These are phyloP conservation scores for Falco peregrinus DNA, from an alignment of 2,797 vertebrate species.

Conservation along the genomic window DNA sequence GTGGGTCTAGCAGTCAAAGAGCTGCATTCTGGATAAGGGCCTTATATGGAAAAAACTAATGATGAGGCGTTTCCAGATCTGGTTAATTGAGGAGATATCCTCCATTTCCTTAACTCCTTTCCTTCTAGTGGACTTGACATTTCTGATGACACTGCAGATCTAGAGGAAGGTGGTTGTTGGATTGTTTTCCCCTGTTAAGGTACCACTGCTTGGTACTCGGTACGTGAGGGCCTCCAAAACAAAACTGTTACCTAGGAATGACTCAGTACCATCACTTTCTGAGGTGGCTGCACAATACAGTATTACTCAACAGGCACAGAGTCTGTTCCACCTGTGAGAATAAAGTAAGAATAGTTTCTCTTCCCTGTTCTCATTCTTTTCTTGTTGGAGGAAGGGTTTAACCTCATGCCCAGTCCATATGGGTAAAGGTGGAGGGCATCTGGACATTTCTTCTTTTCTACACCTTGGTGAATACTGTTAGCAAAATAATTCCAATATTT, in stretches of 20 bases:
- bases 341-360: background rate
- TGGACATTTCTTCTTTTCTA: background rate
- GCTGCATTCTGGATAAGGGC: background rate
- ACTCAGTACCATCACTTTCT: background rate
- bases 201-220: background rate
- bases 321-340: background rate
- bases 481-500: background rate
- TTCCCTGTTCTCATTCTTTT: background rate
- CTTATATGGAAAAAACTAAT: background rate
- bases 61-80: background rate
- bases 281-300: background rate
- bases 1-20: background rate
- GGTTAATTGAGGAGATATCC: background rate
- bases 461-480: accelerated
- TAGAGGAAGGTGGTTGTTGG: background rate
- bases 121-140: background rate
- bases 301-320: conserved; percentile 17
- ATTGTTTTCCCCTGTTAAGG: background rate
- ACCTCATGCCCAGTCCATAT: background rate
- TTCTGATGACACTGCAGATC: background rate
- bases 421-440: background rate
- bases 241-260: background rate
- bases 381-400: background rate
- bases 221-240: background rate
- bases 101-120: background rate